Percentiles rank a stretch among this genome's conserved stretches.
These are phyloP conservation scores for Acanthosepion esculentum DNA, from an alignment of 2,888 invertebrate genomes.

Conservation along the genomic window DNA sequence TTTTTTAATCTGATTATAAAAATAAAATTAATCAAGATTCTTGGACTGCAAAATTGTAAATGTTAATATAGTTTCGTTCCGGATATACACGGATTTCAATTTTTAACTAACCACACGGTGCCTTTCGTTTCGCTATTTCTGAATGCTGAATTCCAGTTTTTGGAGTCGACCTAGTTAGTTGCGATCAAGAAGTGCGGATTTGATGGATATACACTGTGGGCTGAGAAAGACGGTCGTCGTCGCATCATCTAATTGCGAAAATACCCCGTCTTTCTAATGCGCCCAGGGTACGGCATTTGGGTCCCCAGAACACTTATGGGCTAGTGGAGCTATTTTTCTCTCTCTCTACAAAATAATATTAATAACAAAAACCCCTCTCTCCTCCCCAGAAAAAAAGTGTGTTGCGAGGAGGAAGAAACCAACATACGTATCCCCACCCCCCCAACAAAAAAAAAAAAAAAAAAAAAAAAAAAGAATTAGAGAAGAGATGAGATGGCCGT, in stretches of 20 bases:
- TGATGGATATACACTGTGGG: neutral
- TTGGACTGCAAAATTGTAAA: too few species aligned
- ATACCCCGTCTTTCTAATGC: constrained; percentile 25
- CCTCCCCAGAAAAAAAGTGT: neutral
- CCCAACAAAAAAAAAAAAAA: neutral
- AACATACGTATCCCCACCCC: neutral
- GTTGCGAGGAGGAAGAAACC: neutral
- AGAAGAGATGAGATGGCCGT: neutral
- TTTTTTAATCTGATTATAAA: too few species aligned
- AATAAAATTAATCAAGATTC: too few species aligned
- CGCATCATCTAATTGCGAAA: neutral
- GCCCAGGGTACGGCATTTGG: neutral
- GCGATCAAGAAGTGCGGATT: neutral
- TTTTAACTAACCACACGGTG: too few species aligned
- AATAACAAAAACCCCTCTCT: neutral
- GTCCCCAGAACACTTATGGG: constrained; percentile 11
- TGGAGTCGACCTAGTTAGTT: neutral
- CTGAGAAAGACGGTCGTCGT: neutral
- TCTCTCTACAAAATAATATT: neutral
- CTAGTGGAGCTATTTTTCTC: neutral
- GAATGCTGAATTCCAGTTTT: neutral
- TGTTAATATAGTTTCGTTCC: too few species aligned
- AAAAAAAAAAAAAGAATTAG: neutral
- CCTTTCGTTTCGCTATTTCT: neutral
- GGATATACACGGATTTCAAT: too few species aligned